These are phyloP conservation scores for Patella pellucida DNA, from an alignment of 2,888 invertebrate genomes.

Conservation along the genomic window DNA sequence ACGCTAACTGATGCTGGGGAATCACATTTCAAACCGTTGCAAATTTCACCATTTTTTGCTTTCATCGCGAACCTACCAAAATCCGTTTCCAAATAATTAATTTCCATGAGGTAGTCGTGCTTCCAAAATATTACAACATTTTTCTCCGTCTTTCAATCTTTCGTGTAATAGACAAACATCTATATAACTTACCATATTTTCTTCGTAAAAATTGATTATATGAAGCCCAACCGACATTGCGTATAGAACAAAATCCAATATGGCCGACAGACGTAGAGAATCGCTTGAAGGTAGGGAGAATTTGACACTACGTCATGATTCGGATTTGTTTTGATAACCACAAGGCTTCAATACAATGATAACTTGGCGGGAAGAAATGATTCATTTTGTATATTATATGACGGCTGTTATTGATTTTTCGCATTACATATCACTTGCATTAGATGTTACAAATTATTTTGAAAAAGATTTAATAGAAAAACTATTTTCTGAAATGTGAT, in stretches of 20 bases:
- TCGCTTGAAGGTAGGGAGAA: slow-evolving; percentile 57
- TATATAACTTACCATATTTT: neutral
- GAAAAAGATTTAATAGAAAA: neutral
- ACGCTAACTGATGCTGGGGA: too few relatives aligned
- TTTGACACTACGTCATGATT: slow-evolving; percentile 27
- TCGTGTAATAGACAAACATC: neutral
- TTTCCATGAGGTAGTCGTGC: neutral
- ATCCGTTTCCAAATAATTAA: too few relatives aligned
- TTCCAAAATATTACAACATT: neutral
- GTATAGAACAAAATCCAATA: slow-evolving; percentile 40
- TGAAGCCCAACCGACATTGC: neutral
- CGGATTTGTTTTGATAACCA: neutral
- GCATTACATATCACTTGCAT: too few relatives aligned
- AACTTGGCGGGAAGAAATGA: neutral
- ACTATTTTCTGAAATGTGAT: slow-evolving; percentile 39
- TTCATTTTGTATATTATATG: neutral
- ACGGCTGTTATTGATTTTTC: too few relatives aligned
- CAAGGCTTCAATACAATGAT: neutral
- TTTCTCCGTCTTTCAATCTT: neutral
- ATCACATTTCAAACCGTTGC: too few relatives aligned
- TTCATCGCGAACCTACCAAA: too few relatives aligned
- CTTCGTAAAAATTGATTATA: neutral
- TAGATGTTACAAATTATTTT: too few relatives aligned
- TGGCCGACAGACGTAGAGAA: slow-evolving; percentile 55
- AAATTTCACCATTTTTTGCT: too few relatives aligned